These are phyloP conservation scores for Chrysemys picta DNA, from an alignment of 2,113 vertebrate genomes.

Conservation along the genomic window DNA sequence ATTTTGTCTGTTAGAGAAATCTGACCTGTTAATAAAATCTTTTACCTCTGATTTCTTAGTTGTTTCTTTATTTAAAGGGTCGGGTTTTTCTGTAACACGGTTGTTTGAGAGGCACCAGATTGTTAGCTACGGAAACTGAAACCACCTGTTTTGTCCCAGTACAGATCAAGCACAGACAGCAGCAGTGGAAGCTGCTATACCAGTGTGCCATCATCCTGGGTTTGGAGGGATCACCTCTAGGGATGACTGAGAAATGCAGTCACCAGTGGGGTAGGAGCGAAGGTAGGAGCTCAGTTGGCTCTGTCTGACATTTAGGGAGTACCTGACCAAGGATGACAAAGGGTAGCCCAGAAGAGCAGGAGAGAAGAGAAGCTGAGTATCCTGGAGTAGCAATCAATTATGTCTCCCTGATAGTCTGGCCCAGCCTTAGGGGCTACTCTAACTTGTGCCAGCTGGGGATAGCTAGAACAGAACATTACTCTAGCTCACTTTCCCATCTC, in stretches of 20 bases:
- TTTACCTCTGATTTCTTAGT: constrained; percentile 67
- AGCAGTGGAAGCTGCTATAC: not conserved
- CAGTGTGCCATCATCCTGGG: not conserved
- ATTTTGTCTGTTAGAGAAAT: constrained; percentile 84
- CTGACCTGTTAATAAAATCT: constrained; percentile 80
- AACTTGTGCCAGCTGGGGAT: not conserved
- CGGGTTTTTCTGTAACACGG: accelerated
- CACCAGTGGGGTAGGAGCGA: not conserved
- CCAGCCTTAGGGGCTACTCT: too few relatives aligned
- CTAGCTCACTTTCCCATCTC: not conserved
- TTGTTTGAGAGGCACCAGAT: accelerated
- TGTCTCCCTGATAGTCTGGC: too few relatives aligned
- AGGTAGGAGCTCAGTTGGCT: not conserved
- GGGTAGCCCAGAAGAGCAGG: not conserved
- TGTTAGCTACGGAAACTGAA: not conserved
- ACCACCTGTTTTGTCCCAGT: not conserved
- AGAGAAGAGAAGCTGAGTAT: not conserved
- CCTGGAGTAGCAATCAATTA: too few relatives aligned
- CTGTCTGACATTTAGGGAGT: not conserved
- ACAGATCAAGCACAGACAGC: not conserved
- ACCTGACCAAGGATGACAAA: not conserved
- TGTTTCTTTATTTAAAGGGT: not conserved
- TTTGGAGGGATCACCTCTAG: not conserved
- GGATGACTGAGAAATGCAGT: not conserved
- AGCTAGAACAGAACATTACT: not conserved